Conservation (phyloP, 2,888 invertebrate species). For the Drosophila kanekoi region DNA sequence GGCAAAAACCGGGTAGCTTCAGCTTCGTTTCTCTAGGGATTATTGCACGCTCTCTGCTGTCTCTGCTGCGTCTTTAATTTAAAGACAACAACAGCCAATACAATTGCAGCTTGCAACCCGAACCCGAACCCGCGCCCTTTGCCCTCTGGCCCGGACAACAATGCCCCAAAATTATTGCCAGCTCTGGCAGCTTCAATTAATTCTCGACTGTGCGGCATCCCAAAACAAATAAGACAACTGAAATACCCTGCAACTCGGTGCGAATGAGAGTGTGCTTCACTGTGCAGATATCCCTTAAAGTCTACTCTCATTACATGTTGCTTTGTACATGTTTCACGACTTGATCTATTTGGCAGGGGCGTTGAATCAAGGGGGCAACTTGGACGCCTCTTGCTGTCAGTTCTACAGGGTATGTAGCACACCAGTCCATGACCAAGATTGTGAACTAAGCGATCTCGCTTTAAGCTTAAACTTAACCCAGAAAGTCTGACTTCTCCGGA, state of each 20-base stretch:
- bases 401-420: too few relatives aligned
- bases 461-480: too few relatives aligned
- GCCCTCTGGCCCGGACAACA: not conserved
- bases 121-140: not conserved
- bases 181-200: slow-evolving; percentile 23
- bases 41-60: slow-evolving; percentile 38
- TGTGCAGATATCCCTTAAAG: not conserved
- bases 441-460: too few relatives aligned
- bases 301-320: too few relatives aligned
- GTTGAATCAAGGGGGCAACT: too few relatives aligned
- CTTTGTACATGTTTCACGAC: too few relatives aligned
- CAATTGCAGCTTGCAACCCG: slow-evolving; percentile 9
- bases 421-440: too few relatives aligned
- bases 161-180: slow-evolving; percentile 38
- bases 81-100: not conserved
- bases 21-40: slow-evolving; percentile 3
- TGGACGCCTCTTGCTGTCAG: too few relatives aligned
- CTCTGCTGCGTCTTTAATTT: too few relatives aligned
- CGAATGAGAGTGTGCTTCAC: not conserved
- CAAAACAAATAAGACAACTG: slow-evolving; percentile 8
- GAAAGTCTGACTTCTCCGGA: too few relatives aligned
- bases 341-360: not conserved
- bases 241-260: not conserved
- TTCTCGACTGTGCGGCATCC: slow-evolving; percentile 15
- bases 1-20: not conserved